A percentile compares a stretch with the other conserved stretches of the same genome.
Evolutionary conservation across 2,888 invertebrate genomes (phyloP).

Genomic region (Aphodius granarius): DNA sequence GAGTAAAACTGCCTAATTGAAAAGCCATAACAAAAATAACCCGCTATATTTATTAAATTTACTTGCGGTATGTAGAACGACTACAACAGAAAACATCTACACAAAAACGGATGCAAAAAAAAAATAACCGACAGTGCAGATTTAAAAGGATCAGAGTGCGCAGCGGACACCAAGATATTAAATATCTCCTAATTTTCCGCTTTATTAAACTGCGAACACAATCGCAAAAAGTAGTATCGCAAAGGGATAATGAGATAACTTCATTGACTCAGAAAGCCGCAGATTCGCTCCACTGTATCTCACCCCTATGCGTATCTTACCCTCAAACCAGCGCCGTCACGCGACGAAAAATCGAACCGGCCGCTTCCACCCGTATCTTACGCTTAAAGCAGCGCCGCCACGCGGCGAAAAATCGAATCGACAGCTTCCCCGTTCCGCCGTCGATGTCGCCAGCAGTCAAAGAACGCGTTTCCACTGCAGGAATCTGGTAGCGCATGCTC

Average conservation of each 20-base stretch:
- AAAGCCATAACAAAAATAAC: too few species aligned
- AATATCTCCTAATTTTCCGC: conserved; percentile 50
- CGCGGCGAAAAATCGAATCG: conserved; percentile 30
- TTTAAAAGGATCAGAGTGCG: conserved; percentile 38
- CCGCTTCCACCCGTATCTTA: conserved; percentile 4
- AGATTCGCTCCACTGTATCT: not conserved
- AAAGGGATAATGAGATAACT: conserved; percentile 50
- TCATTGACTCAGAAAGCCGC: conserved; percentile 29
- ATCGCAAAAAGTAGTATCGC: conserved; percentile 47
- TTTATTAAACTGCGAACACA: conserved; percentile 48
- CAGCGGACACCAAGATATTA: conserved; percentile 44
- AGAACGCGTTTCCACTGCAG: not conserved
- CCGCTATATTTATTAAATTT: too few species aligned
- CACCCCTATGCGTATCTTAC: too few species aligned
- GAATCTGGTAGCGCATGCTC: conserved; percentile 26
- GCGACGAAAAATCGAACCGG: not conserved
- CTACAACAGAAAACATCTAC: not conserved
- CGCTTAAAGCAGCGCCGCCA: conserved; percentile 31
- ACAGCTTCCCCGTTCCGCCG: not conserved
- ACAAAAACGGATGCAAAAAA: not conserved
- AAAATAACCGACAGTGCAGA: conserved; percentile 24
- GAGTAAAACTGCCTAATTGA: too few species aligned
- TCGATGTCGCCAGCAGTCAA: not conserved
- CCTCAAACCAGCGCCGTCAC: not conserved
- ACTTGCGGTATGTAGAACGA: not conserved